Conservation (phyloP, 2,888 invertebrate species). For the Acronicta alni region DNA sequence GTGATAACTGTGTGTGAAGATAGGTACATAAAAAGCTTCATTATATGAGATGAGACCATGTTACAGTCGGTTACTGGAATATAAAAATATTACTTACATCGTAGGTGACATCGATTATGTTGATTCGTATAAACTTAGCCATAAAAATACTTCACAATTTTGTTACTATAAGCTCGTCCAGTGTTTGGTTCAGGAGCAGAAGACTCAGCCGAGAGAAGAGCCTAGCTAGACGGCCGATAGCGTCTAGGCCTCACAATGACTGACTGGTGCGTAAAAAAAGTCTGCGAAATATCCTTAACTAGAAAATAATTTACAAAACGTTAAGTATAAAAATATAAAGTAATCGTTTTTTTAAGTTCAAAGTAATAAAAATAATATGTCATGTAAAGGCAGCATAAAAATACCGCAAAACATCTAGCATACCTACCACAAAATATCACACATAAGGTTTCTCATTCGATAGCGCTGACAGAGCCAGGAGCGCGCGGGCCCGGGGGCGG, state of each 20-base stretch:
- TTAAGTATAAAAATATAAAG: slow-evolving; percentile 87
- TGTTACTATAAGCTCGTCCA: slow-evolving; percentile 68
- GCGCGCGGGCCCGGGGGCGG: slow-evolving; percentile 59
- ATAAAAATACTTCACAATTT: slow-evolving; percentile 72
- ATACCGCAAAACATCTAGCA: slow-evolving; percentile 81
- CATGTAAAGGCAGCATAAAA: slow-evolving; percentile 78
- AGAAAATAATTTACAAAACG: slow-evolving; percentile 85
- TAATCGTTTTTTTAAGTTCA: slow-evolving; percentile 73
- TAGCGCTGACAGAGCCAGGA: slow-evolving; percentile 55
- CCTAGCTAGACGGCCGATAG: slow-evolving; percentile 55
- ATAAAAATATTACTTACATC: slow-evolving; percentile 83
- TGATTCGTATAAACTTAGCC: slow-evolving; percentile 65
- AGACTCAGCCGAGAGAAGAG: slow-evolving; percentile 43
- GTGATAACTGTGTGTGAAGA: slow-evolving; percentile 84
- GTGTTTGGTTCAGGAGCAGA: slow-evolving; percentile 43
- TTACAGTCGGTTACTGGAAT: slow-evolving; percentile 73
- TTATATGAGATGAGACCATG: slow-evolving; percentile 68
- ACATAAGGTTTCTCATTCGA: slow-evolving; percentile 76
- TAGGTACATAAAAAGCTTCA: slow-evolving; percentile 80
- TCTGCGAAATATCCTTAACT: slow-evolving; percentile 74
- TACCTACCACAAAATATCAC: slow-evolving; percentile 86
- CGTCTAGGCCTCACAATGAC: slow-evolving; percentile 67
- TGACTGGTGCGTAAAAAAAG: slow-evolving; percentile 72
- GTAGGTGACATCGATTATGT: slow-evolving; percentile 69
- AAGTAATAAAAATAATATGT: slow-evolving; percentile 73